Percentiles rank a stretch among this genome's conserved stretches.
phyloP scores from a whole-genome alignment of 2,113 vertebrate species.

The Macquaria ambigua region DNA sequence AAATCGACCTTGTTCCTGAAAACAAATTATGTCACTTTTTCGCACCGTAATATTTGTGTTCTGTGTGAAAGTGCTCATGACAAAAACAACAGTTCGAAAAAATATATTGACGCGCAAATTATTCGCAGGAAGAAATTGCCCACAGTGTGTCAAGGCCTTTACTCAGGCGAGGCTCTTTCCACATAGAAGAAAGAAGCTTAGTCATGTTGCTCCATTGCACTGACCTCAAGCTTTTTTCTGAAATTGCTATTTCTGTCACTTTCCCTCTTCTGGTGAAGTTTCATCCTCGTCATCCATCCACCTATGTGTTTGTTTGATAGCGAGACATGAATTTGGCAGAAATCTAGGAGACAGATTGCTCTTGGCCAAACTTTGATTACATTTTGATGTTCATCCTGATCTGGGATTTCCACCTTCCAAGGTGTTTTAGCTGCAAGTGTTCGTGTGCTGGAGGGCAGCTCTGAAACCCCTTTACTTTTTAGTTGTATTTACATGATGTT shows the following conservation, averaged over 20 bases:
- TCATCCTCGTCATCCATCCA: not conserved
- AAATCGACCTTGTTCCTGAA: too few species aligned
- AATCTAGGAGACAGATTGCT: not conserved
- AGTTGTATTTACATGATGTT: not conserved
- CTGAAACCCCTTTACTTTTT: not conserved
- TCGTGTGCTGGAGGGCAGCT: not conserved
- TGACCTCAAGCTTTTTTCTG: too few species aligned
- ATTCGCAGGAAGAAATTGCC: too few species aligned
- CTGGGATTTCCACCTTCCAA: not conserved
- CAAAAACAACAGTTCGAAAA: too few species aligned
- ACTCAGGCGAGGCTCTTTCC: not conserved
- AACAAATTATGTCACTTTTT: too few species aligned
- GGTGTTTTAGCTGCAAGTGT: not conserved
- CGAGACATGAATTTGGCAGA: not conserved
- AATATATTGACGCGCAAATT: too few species aligned
- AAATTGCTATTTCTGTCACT: too few species aligned
- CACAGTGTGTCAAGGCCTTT: too few species aligned
- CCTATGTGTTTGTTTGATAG: not conserved
- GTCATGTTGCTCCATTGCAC: too few species aligned
- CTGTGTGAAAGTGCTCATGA: too few species aligned
- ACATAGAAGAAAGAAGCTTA: slow-evolving; percentile 16
- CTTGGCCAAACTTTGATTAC: not conserved
- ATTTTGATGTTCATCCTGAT: not conserved
- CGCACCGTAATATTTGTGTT: too few species aligned
- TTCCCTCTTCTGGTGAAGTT: not conserved